phyloP scores from a whole-genome alignment of 2,113 vertebrate genomes.

The Chauna torquata region DNA sequence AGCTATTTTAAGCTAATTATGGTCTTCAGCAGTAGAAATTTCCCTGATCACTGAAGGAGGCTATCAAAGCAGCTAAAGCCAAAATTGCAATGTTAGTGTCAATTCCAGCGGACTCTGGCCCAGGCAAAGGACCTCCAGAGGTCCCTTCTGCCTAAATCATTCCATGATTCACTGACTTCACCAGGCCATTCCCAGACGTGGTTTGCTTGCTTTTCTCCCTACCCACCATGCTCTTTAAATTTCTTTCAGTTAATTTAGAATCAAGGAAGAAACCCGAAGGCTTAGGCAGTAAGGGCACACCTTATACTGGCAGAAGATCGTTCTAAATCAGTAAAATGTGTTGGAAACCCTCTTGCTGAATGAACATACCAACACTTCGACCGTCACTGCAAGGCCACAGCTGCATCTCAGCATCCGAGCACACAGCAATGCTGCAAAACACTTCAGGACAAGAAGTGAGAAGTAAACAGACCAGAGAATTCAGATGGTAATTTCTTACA shows the following conservation, averaged over 20 bases:
- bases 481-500: not conserved
- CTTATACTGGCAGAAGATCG: accelerated
- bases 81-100: not conserved
- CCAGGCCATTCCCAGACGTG: not conserved
- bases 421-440: not conserved
- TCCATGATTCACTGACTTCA: not conserved
- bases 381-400: slow-evolving; percentile 22
- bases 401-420: not conserved
- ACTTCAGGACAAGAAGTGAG: not conserved
- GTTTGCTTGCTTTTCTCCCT: not conserved
- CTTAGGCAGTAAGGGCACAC: not conserved
- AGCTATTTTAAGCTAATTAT: not conserved
- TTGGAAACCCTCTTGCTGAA: too few species aligned
- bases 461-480: not conserved
- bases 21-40: not conserved
- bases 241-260: not conserved
- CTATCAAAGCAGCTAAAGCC: not conserved
- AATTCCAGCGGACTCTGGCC: not conserved
- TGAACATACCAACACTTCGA: not conserved
- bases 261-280: not conserved
- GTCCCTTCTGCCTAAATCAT: not conserved
- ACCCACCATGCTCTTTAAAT: not conserved
- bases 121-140: not conserved
- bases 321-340: not conserved
- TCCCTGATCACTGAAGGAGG: not conserved